Evolutionary conservation across 2,797 vertebrate genomes (phyloP), one percentile per base, ranked within the genome.

Genomic region (Lagodon rhomboides): DNA sequence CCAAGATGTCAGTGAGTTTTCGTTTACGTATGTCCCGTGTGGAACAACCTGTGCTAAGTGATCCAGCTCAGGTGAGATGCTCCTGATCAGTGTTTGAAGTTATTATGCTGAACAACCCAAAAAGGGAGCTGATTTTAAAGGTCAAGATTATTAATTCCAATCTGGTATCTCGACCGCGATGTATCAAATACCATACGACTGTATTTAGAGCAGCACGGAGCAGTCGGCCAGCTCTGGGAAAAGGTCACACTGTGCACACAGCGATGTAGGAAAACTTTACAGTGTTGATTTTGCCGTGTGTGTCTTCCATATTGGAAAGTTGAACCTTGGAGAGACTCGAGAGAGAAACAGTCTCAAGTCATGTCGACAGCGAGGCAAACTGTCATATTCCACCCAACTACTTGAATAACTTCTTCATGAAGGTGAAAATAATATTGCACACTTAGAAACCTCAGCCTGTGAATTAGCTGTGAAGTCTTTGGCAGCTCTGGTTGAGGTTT

Each of bases 221-320:
- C 9, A 16, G 54, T n/a, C 11, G 34, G 69, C 27, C 30, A 16
- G 4, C 49, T 61, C 47, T 27, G 23, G 12, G 18, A 22, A 63
- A 38, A 73, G 38, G 50, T 63, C 60, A 55, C 5, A 0, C 23
- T 73, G 18, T 73, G 41, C 60, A 73, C 46, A 46, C 38, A 62
- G 12, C 8, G 16, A 5, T 15, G 25, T 17, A 27, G 11, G 58
- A 51, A 25, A 17, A 30, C 15, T 17, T 22, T 6, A 43, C 11
- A 18, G 6, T 49, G 27, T 15, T 41, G 58, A 44, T 55, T 55
- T 56, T n/a, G 7, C 67, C 11, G 12, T 43, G 30, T 20, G 38
- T 53, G 46, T 12, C 54, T 22, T 49, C 15, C 27, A 60, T 41
- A 41, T 61, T 23, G 13, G 47, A 43, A 15, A 3, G 10, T 25